A percentile compares a stretch with the other conserved stretches of the same genome.
These are phyloP conservation scores for Drosophila cyrtoloma DNA, from an alignment of 2,888 invertebrate species.

Conservation along the genomic window DNA sequence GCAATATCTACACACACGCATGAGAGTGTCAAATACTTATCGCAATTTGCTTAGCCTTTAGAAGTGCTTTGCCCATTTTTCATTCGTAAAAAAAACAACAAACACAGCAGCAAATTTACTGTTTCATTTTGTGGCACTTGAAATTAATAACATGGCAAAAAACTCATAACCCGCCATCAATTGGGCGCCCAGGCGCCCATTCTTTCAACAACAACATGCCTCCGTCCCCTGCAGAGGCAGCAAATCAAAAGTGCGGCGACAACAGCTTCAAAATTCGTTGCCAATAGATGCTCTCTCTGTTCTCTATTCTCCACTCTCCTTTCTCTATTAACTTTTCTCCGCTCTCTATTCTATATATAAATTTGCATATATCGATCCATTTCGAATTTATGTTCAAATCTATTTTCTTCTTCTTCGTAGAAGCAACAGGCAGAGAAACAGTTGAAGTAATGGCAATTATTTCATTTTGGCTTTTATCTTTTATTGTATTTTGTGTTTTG, in stretches of 20 bases:
- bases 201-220: slow-evolving; percentile 16
- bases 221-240: not conserved
- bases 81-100: not conserved
- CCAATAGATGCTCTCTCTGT: slow-evolving; percentile 26
- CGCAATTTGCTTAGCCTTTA: slow-evolving; percentile 50
- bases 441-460: slow-evolving; percentile 59
- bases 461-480: slow-evolving; percentile 23
- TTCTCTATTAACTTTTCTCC: not conserved
- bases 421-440: slow-evolving; percentile 17
- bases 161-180: slow-evolving; percentile 57
- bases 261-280: slow-evolving; percentile 32
- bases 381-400: slow-evolving; percentile 25
- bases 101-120: slow-evolving; percentile 35
- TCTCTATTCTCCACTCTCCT: not conserved
- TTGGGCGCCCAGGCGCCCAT: slow-evolving; percentile 50
- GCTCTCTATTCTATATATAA: slow-evolving; percentile 8
- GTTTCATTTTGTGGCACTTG: slow-evolving; percentile 61
- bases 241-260: slow-evolving; percentile 43
- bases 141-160: slow-evolving; percentile 62
- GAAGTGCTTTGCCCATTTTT: slow-evolving; percentile 31
- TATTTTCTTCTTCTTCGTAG: slow-evolving; percentile 15
- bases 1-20: not conserved
- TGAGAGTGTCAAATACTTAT: slow-evolving; percentile 55
- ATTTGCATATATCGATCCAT: slow-evolving; percentile 62
- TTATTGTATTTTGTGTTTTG: slow-evolving; percentile 4